Percentiles rank a stretch among this genome's conserved stretches.
phyloP scores from a whole-genome alignment of 2,113 vertebrate species.

The Dipodomys ordii region DNA sequence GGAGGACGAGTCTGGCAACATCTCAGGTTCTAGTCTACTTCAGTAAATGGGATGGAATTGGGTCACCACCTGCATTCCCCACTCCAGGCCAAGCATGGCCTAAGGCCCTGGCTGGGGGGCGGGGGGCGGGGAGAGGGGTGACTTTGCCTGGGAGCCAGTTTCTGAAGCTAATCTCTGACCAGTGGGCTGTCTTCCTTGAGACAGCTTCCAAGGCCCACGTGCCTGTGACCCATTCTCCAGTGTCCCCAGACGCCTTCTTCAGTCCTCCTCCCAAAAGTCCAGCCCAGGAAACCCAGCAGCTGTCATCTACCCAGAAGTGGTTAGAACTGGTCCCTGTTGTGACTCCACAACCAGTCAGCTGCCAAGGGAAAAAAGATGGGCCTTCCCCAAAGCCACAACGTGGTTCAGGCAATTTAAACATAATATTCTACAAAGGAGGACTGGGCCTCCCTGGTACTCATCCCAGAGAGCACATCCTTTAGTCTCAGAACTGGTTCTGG shows the following conservation, averaged over 20 bases:
- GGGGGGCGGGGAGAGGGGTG: too few relatives aligned
- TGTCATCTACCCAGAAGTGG: not conserved
- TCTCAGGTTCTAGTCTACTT: conserved; percentile 53
- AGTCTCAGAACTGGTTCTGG: not conserved
- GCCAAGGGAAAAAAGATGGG: not conserved
- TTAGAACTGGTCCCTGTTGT: not conserved
- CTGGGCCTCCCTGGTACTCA: too few relatives aligned
- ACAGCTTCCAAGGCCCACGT: not conserved
- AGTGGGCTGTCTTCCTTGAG: not conserved
- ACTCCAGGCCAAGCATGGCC: not conserved
- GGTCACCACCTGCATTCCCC: conserved; percentile 62
- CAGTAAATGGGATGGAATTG: conserved; percentile 48
- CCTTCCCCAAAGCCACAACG: not conserved
- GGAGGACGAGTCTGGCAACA: conserved; percentile 64
- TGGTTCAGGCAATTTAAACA: not conserved
- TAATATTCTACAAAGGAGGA: not conserved
- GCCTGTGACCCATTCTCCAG: not conserved
- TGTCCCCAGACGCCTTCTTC: not conserved
- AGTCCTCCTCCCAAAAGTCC: not conserved
- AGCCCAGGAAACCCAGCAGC: not conserved
- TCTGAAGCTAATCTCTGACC: not conserved
- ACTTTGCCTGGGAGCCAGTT: not conserved
- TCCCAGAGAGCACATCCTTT: not conserved
- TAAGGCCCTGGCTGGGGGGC: not conserved
- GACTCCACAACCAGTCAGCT: not conserved